Conservation (phyloP, 2,888 invertebrate species). For the Lasioglossum malachurum region DNA sequence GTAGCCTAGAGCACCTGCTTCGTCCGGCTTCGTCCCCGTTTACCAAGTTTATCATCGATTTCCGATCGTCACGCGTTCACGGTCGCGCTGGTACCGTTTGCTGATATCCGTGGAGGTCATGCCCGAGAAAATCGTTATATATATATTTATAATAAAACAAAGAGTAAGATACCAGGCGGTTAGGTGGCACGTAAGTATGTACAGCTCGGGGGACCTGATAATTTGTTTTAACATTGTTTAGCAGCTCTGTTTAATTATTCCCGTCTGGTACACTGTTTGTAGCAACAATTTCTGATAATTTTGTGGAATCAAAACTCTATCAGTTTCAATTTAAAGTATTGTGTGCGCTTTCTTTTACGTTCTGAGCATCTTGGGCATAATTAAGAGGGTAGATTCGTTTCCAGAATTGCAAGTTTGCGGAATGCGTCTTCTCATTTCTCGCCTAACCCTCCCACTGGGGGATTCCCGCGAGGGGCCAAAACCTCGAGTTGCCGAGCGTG, state of each 20-base stretch:
- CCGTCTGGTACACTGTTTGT: not conserved
- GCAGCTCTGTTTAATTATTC: not conserved
- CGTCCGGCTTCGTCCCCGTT: slow-evolving; percentile 38
- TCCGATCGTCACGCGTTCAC: slow-evolving; percentile 26
- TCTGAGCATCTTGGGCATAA: no score
- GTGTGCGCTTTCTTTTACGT: no score
- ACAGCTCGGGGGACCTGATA: slow-evolving; percentile 65
- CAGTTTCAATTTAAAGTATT: no score
- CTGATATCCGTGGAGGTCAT: slow-evolving; percentile 16
- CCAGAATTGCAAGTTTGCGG: no score
- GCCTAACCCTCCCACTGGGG: no score
- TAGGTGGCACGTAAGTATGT: slow-evolving; percentile 61
- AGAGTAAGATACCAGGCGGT: slow-evolving; percentile 42
- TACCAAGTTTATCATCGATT: slow-evolving; percentile 44
- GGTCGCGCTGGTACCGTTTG: slow-evolving; percentile 19
- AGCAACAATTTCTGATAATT: not conserved
- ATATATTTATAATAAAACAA: not conserved
- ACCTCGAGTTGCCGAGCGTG: no score
- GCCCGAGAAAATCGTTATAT: slow-evolving; percentile 36
- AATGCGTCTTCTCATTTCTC: no score
- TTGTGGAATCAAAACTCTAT: no score
- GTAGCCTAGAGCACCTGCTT: slow-evolving; percentile 69
- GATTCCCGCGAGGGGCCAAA: no score
- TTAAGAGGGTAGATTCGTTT: no score
- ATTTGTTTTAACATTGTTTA: slow-evolving; percentile 1